Base-by-base conservation (phyloP, 2,888 invertebrate species). In the Salticus scenicus region DNA sequence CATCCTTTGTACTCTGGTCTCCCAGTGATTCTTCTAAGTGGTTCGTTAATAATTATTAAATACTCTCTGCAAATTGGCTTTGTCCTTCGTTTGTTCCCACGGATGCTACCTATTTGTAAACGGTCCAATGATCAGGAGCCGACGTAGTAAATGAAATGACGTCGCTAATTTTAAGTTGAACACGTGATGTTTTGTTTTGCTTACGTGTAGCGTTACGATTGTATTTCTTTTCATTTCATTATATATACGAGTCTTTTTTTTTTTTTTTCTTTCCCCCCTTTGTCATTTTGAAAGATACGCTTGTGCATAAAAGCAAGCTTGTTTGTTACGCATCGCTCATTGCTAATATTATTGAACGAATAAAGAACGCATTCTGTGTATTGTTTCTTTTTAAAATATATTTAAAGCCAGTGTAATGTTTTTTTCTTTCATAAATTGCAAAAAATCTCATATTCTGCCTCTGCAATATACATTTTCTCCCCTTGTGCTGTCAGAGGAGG, bases 111-210 rank as follows among this genome's bases (percentile, higher is more conserved):
- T n/a, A 57, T 57, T 31, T 47, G 69, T 81, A 51, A 74, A 81
- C 81, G 81, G 81, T 81, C 81, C 57, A 81, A 41, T 81, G 81
- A 69, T 17, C 81, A 81, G 74, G 67, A 30, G 37, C 27, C 71
- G 67, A 33, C 73, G 72, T 80, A 37, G 37, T 69, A 80, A 73
- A 67, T 67, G 67, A 67, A 80, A 66, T 73, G 80, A 80, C 80
- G 80, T 74, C 69, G 81, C 28, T 57, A 69, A 69, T 74, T 81
- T 81, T 41, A 14, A 57, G 81, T 67, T 81, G 24, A 51, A 63
- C 79, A 72, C 78, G 78, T 78, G 78, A 78, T 70, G 37, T 24
- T 33, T n/a, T 47, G 79, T 31, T 64, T 27, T 64, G 63, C 28
- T 8, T 72, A 31, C 51, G 33, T 77, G 47, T 64, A 63, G 63